Base-by-base conservation (phyloP, 1,140 invertebrate genomes). In the Akabosia matsudoensis region DNA sequence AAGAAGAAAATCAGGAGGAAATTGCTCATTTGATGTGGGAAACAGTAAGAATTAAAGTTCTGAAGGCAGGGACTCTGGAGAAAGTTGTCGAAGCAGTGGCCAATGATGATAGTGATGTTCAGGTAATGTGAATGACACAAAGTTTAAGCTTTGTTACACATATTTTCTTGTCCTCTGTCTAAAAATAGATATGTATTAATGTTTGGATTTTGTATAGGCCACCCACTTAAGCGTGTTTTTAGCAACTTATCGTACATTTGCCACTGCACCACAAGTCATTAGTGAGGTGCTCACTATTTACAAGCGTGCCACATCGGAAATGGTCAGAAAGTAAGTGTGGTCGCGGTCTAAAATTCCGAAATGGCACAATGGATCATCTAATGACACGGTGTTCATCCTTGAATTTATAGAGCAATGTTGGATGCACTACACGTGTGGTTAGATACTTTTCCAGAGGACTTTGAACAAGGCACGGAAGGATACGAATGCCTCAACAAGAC, bases 21-120 rank as follows among this genome's bases (percentile, higher is more conserved):
- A 95, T 96, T 79, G 96, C 95, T 30, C 95, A 97, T 86, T 85
- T 99, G 82, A 97, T 98, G 90, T 99, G 97, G 97, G 97, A 99
- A 88, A 98, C 97, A n/a, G 94, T 98, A 75, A 90, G 96, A 76
- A 93, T 98, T 24, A 90, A 95, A 61, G 94, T 97, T 79, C 90
- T 99, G 51, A 98, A 98, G 87, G 96, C 95, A 0, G 97, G 96
- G n/a, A 97, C 96, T 0, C 88, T 99, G 74, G 92, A 95, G 80
- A 91, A 92, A 82, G 87, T 99, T 74, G 94, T 99, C 24, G 96
- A 97, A 85, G 93, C 93, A 78, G 85, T 98, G 78, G 92, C 94
- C 56, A 95, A 93, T 64, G 94, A 97, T 82, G 93, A 96, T 82
- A 96, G 96, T 33, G 96, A 98, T 86, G 80, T 81, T 30, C 80